phyloP scores from a whole-genome alignment of 2,797 vertebrate genomes.

The Labeo calbasu region DNA sequence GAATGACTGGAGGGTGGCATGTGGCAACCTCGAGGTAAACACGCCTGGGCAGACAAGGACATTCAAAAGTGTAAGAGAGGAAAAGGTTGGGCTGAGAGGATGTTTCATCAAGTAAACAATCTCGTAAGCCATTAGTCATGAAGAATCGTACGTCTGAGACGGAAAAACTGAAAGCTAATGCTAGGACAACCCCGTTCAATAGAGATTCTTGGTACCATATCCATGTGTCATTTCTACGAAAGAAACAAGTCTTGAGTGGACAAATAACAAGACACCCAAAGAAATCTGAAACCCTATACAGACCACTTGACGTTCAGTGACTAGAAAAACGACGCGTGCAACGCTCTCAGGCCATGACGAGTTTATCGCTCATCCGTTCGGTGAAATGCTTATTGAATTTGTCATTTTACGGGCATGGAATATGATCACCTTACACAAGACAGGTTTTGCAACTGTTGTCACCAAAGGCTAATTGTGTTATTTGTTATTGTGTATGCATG shows the following conservation, averaged over 20 bases:
- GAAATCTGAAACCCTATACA: constrained; percentile 31
- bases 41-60: constrained; percentile 72
- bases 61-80: constrained; percentile 7
- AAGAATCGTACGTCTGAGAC: neutral
- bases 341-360: neutral
- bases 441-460: constrained; percentile 19
- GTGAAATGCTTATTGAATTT: neutral
- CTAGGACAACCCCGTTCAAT: neutral
- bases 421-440: neutral
- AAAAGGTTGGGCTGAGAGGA: constrained; percentile 3
- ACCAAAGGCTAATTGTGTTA: neutral
- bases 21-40: constrained; percentile 94
- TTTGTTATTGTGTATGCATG: constrained; percentile 10
- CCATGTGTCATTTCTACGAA: constrained; percentile 9
- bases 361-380: neutral
- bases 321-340: neutral
- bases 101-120: constrained; percentile 7
- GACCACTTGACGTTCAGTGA: neutral
- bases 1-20: constrained; percentile 85
- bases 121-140: neutral
- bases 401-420: neutral
- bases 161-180: constrained; percentile 19
- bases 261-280: constrained; percentile 9
- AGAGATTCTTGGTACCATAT: neutral
- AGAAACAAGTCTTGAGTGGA: constrained; percentile 25